Percentiles rank a stretch among this genome's conserved stretches.
Evolutionary conservation across 2,888 invertebrate species (phyloP).

Genomic region (Diachrysia chrysitis): DNA sequence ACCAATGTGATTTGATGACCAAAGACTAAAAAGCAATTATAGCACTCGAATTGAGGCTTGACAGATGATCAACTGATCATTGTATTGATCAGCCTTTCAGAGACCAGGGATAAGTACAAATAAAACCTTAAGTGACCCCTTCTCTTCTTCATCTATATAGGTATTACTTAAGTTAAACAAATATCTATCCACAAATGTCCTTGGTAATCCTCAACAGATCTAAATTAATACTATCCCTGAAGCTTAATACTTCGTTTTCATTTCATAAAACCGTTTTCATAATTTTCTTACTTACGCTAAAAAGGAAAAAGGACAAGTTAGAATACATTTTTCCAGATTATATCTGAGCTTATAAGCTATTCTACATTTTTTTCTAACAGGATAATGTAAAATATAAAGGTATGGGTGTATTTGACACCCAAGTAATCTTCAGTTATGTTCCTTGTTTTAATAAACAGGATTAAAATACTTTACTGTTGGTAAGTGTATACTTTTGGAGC

Average conservation of each 20-base stretch:
- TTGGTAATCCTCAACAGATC: background rate
- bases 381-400: constrained; percentile 33
- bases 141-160: background rate
- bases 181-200: background rate
- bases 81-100: no score
- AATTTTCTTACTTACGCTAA: constrained; percentile 44
- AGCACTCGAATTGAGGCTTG: no score
- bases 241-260: constrained; percentile 18
- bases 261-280: constrained; percentile 29
- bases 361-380: constrained; percentile 64
- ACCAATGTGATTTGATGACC: no score
- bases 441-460: constrained; percentile 32
- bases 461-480: constrained; percentile 12
- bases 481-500: background rate
- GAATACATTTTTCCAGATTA: constrained; percentile 64
- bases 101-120: no score
- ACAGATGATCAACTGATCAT: no score
- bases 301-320: constrained; percentile 45
- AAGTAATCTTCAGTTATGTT: constrained; percentile 35
- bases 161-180: constrained; percentile 1
- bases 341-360: constrained; percentile 59
- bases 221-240: background rate
- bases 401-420: constrained; percentile 13
- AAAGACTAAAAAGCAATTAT: no score
- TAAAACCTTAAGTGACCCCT: no score